These are phyloP conservation scores for Limnephilus auricula DNA, from an alignment of 2,888 invertebrate species.

Conservation along the genomic window DNA sequence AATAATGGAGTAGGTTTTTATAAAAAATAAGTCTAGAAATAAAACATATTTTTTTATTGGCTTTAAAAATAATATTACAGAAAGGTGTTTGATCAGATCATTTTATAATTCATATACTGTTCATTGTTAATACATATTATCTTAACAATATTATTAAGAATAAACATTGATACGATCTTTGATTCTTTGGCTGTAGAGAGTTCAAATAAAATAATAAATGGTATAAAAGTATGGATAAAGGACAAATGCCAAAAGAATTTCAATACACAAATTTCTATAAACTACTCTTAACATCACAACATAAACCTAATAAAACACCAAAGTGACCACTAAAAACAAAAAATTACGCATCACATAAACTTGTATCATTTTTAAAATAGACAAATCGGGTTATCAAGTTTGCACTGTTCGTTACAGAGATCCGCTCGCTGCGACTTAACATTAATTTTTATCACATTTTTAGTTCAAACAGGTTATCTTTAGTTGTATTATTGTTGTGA, in stretches of 20 bases:
- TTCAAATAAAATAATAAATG: background rate
- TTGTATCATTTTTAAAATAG: background rate
- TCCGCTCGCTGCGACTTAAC: background rate
- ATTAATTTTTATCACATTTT: slow-evolving; percentile 29
- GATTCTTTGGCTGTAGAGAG: background rate
- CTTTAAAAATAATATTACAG: background rate
- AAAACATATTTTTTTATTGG: background rate
- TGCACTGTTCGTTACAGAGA: background rate
- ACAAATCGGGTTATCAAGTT: background rate
- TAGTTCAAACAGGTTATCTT: slow-evolving; percentile 4
- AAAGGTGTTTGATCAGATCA: background rate
- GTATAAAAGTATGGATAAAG: background rate
- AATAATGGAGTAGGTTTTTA: background rate
- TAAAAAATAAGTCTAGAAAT: background rate
- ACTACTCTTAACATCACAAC: background rate
- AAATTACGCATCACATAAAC: background rate
- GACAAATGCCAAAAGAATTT: background rate
- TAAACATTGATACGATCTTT: background rate
- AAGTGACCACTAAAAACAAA: background rate
- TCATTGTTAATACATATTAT: background rate
- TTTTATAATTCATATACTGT: background rate
- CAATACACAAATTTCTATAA: background rate
- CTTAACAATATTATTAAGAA: background rate
- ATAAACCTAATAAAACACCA: background rate
- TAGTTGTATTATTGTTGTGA: background rate